phyloP scores from a whole-genome alignment of 2,888 invertebrate genomes.

The Apamea crenata region DNA sequence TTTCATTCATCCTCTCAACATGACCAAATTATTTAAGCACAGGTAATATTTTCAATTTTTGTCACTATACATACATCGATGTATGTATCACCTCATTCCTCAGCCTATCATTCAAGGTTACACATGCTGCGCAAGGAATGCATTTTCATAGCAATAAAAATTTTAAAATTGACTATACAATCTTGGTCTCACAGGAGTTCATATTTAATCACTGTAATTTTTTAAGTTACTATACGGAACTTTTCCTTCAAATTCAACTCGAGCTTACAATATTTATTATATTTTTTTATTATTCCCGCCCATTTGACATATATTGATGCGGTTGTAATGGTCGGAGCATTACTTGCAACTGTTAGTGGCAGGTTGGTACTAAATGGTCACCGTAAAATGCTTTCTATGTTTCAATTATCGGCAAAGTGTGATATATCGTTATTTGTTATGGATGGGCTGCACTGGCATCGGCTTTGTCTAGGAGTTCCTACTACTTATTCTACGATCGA shows the following conservation, averaged over 20 bases:
- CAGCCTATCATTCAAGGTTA: background rate
- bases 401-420: slow-evolving; percentile 78
- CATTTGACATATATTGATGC: slow-evolving; percentile 84
- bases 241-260: background rate
- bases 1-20: background rate
- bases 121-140: background rate
- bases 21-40: background rate
- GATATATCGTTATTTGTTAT: slow-evolving; percentile 79
- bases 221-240: slow-evolving; percentile 60
- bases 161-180: background rate
- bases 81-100: background rate
- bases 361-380: slow-evolving; percentile 71
- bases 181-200: background rate
- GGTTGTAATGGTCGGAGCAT: slow-evolving; percentile 68
- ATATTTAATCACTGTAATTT: background rate
- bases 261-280: slow-evolving; percentile 40
- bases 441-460: slow-evolving; percentile 49
- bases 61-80: background rate
- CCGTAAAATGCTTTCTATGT: slow-evolving; percentile 85
- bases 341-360: slow-evolving; percentile 72
- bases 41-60: background rate
- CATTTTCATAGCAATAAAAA: background rate
- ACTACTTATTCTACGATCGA: slow-evolving; percentile 36
- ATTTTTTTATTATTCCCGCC: slow-evolving; percentile 75
- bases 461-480: slow-evolving; percentile 30